These are phyloP conservation scores for Conomelus anceps DNA, from an alignment of 2,888 invertebrate genomes.

Conservation along the genomic window DNA sequence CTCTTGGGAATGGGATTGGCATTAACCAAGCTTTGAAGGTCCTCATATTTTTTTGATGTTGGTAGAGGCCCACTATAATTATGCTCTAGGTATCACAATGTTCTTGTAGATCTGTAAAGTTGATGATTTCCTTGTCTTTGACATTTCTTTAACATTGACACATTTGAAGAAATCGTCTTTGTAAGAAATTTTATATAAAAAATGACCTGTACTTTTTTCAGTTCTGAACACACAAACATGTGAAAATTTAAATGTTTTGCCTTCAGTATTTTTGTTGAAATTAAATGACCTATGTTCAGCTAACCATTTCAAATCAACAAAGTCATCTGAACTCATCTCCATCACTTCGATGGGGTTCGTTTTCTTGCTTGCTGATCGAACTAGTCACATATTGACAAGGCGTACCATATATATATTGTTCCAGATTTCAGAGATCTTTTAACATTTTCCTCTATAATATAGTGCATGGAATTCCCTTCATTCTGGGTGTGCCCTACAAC, in stretches of 20 bases:
- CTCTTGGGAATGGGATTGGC: not conserved
- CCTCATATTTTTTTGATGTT: not conserved
- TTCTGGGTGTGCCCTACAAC: constrained; percentile 33
- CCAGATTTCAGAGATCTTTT: constrained; percentile 20
- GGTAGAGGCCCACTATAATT: not conserved
- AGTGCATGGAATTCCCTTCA: constrained; percentile 33
- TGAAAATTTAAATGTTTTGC: constrained; percentile 6
- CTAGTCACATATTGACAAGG: constrained; percentile 24
- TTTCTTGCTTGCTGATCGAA: constrained; percentile 23
- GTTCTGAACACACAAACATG: constrained; percentile 18
- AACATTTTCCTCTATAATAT: constrained; percentile 30
- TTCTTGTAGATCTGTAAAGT: not conserved
- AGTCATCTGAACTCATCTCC: constrained; percentile 22
- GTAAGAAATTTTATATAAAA: constrained; percentile 20
- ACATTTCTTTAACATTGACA: not conserved
- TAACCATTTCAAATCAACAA: constrained; percentile 26
- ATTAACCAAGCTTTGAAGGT: not conserved
- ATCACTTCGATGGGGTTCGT: constrained; percentile 18
- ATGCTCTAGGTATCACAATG: not conserved
- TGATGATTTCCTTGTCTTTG: constrained; percentile 5
- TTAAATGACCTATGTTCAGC: constrained; percentile 25
- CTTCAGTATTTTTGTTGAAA: constrained; percentile 17
- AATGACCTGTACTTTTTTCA: constrained; percentile 8
- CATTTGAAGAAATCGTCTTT: constrained; percentile 18
- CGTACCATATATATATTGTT: constrained; percentile 23